Evolutionary conservation across 1,140 invertebrate genomes (phyloP).

Genomic region (Eupristina koningsbergeri): DNA sequence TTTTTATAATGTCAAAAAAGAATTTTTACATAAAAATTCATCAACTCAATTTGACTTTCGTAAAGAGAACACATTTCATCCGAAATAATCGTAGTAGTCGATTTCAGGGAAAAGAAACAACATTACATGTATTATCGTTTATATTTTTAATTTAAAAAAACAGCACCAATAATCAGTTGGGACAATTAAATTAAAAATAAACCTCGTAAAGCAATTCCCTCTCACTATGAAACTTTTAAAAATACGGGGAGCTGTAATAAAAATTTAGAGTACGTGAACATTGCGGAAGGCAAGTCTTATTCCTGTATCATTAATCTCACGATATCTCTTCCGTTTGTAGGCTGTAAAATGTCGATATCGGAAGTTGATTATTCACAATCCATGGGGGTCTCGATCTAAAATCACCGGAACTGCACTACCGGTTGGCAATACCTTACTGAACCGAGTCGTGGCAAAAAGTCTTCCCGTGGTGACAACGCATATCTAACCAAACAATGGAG

Average conservation of each 20-base stretch:
- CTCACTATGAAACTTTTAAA: background rate
- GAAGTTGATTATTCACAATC: no score
- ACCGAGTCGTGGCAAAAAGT: background rate
- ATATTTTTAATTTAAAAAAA: background rate
- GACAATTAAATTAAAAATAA: background rate
- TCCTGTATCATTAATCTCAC: background rate
- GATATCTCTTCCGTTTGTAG: background rate
- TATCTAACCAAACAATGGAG: no score
- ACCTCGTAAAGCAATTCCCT: background rate
- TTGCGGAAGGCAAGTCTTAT: background rate
- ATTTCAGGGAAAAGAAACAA: background rate
- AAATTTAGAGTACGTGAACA: background rate
- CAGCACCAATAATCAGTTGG: background rate
- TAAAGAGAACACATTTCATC: background rate
- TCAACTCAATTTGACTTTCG: background rate
- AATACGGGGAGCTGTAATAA: background rate
- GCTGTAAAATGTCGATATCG: no score
- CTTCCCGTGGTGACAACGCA: background rate
- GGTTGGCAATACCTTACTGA: background rate
- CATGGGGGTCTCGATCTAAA: background rate
- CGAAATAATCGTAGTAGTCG: background rate
- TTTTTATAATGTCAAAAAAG: background rate
- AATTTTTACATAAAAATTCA: background rate
- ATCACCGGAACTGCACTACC: constrained; percentile 14
- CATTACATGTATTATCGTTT: background rate